Conservation (phyloP, 2,113 vertebrate genomes). For the Lutjanus erythropterus region DNA sequence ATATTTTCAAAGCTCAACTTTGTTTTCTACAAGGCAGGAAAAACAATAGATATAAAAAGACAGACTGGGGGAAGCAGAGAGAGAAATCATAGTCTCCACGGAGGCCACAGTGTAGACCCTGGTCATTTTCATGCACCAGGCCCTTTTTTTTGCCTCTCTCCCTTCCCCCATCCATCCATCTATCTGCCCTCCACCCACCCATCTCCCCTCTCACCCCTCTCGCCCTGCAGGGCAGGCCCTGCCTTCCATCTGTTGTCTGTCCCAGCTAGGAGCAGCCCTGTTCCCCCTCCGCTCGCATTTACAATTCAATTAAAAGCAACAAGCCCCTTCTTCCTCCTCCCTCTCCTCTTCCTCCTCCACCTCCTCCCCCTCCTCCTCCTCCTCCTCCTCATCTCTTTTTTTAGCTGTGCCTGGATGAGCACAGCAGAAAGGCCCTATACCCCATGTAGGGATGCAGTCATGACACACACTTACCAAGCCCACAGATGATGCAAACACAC, state of each 20-base stretch:
- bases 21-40: constrained; percentile 26
- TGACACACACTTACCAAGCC: constrained; percentile 75
- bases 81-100: constrained; percentile 61
- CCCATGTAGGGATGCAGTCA: constrained; percentile 74
- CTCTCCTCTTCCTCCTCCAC: constrained; percentile 44
- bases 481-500: constrained; percentile 75
- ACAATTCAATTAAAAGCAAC: constrained; percentile 90
- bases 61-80: constrained; percentile 35
- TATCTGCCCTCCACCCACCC: constrained; percentile 79
- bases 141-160: constrained; percentile 69
- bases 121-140: constrained; percentile 81
- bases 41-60: constrained; percentile 31
- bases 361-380: constrained; percentile 28
- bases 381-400: constrained; percentile 48
- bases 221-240: constrained; percentile 81
- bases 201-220: constrained; percentile 78
- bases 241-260: constrained; percentile 88
- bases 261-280: constrained; percentile 71
- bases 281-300: constrained; percentile 83
- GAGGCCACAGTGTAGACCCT: constrained; percentile 74
- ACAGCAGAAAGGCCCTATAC: constrained; percentile 74
- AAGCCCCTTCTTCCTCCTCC: constrained; percentile 78
- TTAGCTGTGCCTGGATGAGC: constrained; percentile 72
- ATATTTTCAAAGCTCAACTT: constrained; percentile 25
- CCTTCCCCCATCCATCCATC: constrained; percentile 77